phyloP scores from a whole-genome alignment of 2,797 vertebrate species.

The Sphaeramia orbicularis region DNA sequence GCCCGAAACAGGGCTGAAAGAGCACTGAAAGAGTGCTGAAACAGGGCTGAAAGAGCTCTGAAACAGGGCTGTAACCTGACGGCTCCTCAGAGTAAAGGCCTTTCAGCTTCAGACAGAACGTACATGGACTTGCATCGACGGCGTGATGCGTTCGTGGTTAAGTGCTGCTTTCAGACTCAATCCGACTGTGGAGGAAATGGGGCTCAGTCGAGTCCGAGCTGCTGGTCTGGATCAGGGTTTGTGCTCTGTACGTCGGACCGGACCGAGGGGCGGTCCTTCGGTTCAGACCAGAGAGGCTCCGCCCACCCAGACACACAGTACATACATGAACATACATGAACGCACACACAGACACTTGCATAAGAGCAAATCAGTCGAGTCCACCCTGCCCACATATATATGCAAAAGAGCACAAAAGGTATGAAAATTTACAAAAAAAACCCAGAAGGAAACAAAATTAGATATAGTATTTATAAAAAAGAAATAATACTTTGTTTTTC shows the following conservation, averaged over 20 bases:
- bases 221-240: slow-evolving; percentile 45
- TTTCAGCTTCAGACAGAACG: no score
- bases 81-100: no score
- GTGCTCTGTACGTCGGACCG: slow-evolving; percentile 69
- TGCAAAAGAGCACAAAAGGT: slow-evolving; percentile 78
- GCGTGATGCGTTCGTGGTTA: no score
- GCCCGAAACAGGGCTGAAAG: no score
- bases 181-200: not conserved
- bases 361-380: slow-evolving; percentile 77
- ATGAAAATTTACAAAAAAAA: slow-evolving; percentile 81
- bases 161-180: no score
- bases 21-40: no score
- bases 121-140: no score
- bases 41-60: no score
- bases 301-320: slow-evolving; percentile 48
- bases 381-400: slow-evolving; percentile 61
- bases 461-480: slow-evolving; percentile 79
- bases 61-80: no score
- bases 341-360: slow-evolving; percentile 79
- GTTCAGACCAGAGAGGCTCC: slow-evolving; percentile 63
- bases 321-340: slow-evolving; percentile 53
- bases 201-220: slow-evolving; percentile 7
- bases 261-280: slow-evolving; percentile 10
- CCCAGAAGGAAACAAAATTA: slow-evolving; percentile 65
- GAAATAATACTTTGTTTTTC: slow-evolving; percentile 81